Evolutionary conservation across 2,113 vertebrate genomes (phyloP), one percentile per base, ranked within the genome.

Genomic region (Cavia porcellus): DNA sequence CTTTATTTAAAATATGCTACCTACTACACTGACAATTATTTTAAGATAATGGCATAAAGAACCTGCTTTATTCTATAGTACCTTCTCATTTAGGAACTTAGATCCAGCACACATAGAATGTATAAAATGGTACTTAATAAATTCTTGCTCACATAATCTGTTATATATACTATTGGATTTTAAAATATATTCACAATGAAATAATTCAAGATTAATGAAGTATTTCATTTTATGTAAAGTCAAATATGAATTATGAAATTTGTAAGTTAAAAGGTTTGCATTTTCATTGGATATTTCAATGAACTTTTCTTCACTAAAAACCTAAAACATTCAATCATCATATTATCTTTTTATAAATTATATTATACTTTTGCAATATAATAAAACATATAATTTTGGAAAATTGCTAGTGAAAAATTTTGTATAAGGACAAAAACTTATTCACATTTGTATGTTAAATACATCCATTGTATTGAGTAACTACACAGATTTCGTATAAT

Each of bases 341-440:
- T 25, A 20, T 86, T 42, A n/a, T 68, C 86, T 45, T 89, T 89
- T 95, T 75, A 74, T 61, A 77, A 93, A 10, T 12, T 32, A 20
- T 13, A 72, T 62, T 45, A 89, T 15, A 10, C 66, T 84, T 96
- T 77, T 68, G 19, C 0, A 68, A 88, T 85, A 70, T 35, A 50
- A 68, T 77, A 3, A 91, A 88, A 62, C 22, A 57, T 7, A 47
- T 72, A 79, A 77, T 59, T 95, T 72, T 55, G 19, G 11, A 77
- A 96, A 90, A 96, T 59, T 70, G 45, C 2, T 7, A 19, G 83
- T 82, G 81, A 50, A 62, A 89, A 84, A 89, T 88, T 86, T 79
- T 19, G 30, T n/a, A 20, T 35, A 42, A 50, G 25, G 74, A 17
- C 79, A 95, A 77, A 81, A 47, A 35, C 13, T 28, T 5, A 77